A percentile compares a stretch with the other conserved stretches of the same genome.
phyloP scores from a whole-genome alignment of 2,113 vertebrate genomes.

The Chloebia gouldiae region DNA sequence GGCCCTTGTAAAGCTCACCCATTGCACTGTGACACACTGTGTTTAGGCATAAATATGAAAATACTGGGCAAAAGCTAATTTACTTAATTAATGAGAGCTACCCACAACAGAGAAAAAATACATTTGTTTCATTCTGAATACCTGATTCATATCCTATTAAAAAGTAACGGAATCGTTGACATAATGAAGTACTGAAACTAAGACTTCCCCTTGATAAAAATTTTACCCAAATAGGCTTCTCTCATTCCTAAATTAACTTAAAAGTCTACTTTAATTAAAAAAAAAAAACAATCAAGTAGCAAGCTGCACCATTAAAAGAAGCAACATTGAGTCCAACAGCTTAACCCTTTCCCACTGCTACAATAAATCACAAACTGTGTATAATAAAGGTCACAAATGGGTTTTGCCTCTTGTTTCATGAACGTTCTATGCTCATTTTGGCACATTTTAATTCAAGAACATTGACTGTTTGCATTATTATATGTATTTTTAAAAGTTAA shows the following conservation, averaged over 20 bases:
- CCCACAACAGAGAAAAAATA: background rate
- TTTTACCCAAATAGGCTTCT: background rate
- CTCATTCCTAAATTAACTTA: background rate
- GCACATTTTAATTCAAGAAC: background rate
- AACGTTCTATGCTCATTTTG: background rate
- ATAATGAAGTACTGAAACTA: background rate
- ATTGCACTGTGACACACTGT: rapidly evolving
- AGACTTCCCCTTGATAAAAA: background rate
- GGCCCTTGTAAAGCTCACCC: rapidly evolving
- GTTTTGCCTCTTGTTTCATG: background rate
- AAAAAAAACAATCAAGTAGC: background rate
- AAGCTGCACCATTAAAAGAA: background rate
- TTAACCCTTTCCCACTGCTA: background rate
- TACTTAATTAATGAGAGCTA: background rate
- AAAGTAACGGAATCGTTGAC: background rate
- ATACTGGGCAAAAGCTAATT: background rate
- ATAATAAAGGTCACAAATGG: background rate
- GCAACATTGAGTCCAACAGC: background rate
- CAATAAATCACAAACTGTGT: background rate
- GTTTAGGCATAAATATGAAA: background rate
- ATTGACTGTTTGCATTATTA: background rate
- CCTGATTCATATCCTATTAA: background rate
- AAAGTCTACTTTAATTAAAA: background rate
- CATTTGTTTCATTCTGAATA: background rate
- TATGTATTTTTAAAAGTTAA: background rate